Percentiles rank a stretch among this genome's conserved stretches.
These are phyloP conservation scores for Hoplodrina ambigua DNA, from an alignment of 2,888 invertebrate genomes.

Conservation along the genomic window DNA sequence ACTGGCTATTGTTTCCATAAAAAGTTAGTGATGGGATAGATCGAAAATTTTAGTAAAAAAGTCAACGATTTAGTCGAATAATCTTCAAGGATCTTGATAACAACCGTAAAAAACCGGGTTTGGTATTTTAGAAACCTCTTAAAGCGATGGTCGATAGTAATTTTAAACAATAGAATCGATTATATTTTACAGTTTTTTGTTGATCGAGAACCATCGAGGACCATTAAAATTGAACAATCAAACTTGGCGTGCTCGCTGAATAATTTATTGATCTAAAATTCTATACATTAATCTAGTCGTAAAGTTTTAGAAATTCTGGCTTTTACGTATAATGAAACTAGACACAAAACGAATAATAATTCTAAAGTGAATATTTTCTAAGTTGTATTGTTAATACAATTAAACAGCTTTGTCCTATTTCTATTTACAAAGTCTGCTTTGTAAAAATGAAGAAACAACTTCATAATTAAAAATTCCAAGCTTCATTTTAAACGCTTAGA, in stretches of 20 bases:
- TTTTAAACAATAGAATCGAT: slow-evolving; percentile 10
- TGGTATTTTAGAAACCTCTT: not conserved
- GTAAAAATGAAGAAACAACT: not conserved
- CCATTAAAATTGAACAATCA: slow-evolving; percentile 3
- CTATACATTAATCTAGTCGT: slow-evolving; percentile 5
- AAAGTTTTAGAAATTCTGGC: not conserved
- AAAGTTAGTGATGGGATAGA: not conserved
- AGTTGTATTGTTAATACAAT: too few relatives aligned
- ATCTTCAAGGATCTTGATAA: not conserved
- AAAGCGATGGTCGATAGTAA: not conserved
- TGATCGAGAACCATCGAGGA: not conserved
- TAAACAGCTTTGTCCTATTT: not conserved
- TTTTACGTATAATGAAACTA: not conserved
- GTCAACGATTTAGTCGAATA: not conserved
- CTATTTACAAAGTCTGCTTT: not conserved
- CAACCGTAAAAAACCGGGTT: not conserved
- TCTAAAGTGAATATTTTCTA: not conserved
- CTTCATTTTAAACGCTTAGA: slow-evolving; percentile 6
- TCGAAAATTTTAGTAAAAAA: not conserved
- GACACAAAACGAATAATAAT: not conserved
- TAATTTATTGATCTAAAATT: not conserved
- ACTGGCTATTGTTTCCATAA: not conserved
- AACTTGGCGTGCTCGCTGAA: not conserved
- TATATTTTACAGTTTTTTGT: not conserved
- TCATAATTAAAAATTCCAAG: slow-evolving; percentile 3